phyloP scores from a whole-genome alignment of 2,888 invertebrate genomes.

The Himalopsyche tibetana region DNA sequence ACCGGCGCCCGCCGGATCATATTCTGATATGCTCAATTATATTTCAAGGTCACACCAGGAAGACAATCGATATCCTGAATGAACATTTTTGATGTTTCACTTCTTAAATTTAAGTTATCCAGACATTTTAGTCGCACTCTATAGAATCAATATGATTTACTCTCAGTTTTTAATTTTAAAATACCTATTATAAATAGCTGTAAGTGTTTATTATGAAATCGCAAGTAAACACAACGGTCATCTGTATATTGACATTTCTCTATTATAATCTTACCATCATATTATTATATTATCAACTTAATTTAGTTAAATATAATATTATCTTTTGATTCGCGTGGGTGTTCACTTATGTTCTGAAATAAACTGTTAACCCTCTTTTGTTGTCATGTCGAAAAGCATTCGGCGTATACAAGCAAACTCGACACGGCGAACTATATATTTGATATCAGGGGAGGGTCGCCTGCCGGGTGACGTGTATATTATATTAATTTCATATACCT shows the following conservation, averaged over 20 bases:
- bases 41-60: no score
- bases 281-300: constrained; percentile 41
- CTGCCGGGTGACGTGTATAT: constrained; percentile 59
- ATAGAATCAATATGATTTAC: constrained; percentile 23
- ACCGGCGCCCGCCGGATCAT: no score
- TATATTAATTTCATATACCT: constrained; percentile 53
- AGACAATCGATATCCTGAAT: no score
- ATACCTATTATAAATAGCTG: not conserved
- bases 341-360: constrained; percentile 21
- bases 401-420: constrained; percentile 15
- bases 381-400: not conserved
- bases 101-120: constrained; percentile 12
- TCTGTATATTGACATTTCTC: constrained; percentile 51
- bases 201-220: constrained; percentile 50
- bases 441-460: constrained; percentile 53
- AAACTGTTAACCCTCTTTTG: constrained; percentile 18
- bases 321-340: constrained; percentile 39
- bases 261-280: constrained; percentile 41
- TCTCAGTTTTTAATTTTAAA: constrained; percentile 36
- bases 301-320: constrained; percentile 32
- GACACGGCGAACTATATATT: constrained; percentile 46
- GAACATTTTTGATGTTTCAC: no score
- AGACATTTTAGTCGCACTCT: constrained; percentile 12
- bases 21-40: no score
- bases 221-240: constrained; percentile 49